Evolutionary conservation across 2,888 invertebrate species (phyloP).

Genomic region (Rotaria macrura): DNA sequence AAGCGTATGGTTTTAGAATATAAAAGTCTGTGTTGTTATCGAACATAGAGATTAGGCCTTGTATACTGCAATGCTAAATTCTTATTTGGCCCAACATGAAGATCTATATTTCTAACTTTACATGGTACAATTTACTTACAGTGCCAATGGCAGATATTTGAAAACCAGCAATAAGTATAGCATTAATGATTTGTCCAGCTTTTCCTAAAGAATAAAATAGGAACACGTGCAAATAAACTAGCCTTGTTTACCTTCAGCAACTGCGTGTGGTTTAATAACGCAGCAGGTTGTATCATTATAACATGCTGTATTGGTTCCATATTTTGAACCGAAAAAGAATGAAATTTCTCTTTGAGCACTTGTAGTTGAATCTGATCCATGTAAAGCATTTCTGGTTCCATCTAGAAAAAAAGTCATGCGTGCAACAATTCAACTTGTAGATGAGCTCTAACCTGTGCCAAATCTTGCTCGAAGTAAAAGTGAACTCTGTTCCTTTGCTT

Average conservation of each 20-base stretch:
- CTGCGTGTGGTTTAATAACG: slow-evolving; percentile 77
- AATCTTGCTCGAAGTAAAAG: slow-evolving; percentile 27
- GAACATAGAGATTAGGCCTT: too few relatives aligned
- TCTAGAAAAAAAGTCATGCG: neutral
- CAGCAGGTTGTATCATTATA: slow-evolving; percentile 53
- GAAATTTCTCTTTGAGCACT: slow-evolving; percentile 68
- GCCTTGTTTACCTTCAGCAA: slow-evolving; percentile 57
- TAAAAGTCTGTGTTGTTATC: too few relatives aligned
- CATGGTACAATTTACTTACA: slow-evolving; percentile 40
- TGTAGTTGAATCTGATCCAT: slow-evolving; percentile 63
- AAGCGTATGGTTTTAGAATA: too few relatives aligned
- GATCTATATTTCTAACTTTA: too few relatives aligned
- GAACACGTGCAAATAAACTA: slow-evolving; percentile 32
- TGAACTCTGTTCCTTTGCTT: slow-evolving; percentile 24
- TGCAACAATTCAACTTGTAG: neutral
- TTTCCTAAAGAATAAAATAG: slow-evolving; percentile 41
- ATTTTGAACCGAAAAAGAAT: slow-evolving; percentile 61
- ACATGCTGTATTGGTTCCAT: slow-evolving; percentile 44
- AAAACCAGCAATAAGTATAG: slow-evolving; percentile 67
- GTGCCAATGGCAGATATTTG: slow-evolving; percentile 68
- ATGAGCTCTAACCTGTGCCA: slow-evolving; percentile 20
- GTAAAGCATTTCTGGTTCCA: slow-evolving; percentile 58
- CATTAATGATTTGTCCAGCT: slow-evolving; percentile 61
- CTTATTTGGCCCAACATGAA: too few relatives aligned
- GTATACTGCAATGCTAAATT: too few relatives aligned